These are phyloP conservation scores for Chionis minor DNA, from an alignment of 2,113 vertebrate genomes.

Conservation along the genomic window DNA sequence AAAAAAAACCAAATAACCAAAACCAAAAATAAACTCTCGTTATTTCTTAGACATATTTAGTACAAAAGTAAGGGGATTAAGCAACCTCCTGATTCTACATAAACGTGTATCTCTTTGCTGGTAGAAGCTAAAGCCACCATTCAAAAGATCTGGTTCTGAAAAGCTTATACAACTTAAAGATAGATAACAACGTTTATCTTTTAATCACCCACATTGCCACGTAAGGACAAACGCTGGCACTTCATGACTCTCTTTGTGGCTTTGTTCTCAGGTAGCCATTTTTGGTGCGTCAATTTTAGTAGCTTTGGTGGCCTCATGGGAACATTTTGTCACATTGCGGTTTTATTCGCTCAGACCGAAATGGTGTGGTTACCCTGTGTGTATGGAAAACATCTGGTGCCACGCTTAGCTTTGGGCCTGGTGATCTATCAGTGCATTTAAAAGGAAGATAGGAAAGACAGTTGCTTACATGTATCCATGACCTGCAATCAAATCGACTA, in stretches of 20 bases:
- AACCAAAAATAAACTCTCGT: background rate
- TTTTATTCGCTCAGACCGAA: background rate
- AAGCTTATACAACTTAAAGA: background rate
- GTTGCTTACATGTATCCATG: conserved; percentile 86
- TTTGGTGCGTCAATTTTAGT: background rate
- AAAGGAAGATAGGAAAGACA: background rate
- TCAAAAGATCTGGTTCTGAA: background rate
- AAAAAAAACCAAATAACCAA: background rate
- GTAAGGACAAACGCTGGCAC: background rate
- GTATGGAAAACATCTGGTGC: background rate
- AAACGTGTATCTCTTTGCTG: background rate
- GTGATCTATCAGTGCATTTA: background rate
- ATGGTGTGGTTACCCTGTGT: background rate
- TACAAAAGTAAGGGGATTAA: background rate
- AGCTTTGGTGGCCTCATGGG: background rate
- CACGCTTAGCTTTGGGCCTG: background rate
- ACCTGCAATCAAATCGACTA: conserved; percentile 86
- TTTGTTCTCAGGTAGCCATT: background rate
- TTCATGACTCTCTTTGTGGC: background rate
- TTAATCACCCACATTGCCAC: background rate
- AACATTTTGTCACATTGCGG: background rate
- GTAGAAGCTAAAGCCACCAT: background rate
- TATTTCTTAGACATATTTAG: background rate
- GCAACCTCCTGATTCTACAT: background rate
- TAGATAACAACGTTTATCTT: background rate